A percentile compares a stretch with the other conserved stretches of the same genome.
Conservation (phyloP, 2,888 invertebrate species). For the Ischnura elegans region DNA sequence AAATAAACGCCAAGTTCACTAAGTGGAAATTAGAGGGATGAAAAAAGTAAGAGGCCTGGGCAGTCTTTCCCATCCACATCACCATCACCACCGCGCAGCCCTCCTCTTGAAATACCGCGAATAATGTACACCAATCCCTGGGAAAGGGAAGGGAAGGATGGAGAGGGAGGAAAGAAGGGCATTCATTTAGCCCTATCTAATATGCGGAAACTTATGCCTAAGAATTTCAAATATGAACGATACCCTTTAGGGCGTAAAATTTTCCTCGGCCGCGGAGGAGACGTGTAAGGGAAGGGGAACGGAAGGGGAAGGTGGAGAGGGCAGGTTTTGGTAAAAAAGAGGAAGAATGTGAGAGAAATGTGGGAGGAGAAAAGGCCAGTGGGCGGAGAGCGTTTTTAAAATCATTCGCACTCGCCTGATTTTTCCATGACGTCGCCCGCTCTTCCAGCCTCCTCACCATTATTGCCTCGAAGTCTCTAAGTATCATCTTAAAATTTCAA, state of each 20-base stretch:
- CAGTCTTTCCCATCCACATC: not conserved
- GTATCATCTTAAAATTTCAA: too few species aligned
- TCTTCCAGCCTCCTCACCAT: not conserved
- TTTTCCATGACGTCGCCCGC: constrained; percentile 21
- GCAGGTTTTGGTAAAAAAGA: not conserved
- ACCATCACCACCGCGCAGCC: not conserved
- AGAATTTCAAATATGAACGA: constrained; percentile 37
- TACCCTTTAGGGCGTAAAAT: constrained; percentile 52
- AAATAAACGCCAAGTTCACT: not conserved
- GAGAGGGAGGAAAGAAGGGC: too few species aligned
- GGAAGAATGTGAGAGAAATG: not conserved
- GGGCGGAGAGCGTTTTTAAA: constrained; percentile 7
- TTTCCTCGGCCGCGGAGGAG: constrained; percentile 5
- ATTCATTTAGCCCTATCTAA: constrained; percentile 50
- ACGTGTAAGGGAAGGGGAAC: not conserved
- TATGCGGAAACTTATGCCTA: constrained; percentile 39
- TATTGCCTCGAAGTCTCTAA: constrained; percentile 13
- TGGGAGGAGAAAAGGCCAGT: not conserved
- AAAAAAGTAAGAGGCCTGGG: not conserved
- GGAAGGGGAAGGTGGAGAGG: not conserved
- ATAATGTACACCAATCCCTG: constrained; percentile 27
- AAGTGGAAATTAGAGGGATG: constrained; percentile 49
- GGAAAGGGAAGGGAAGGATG: too few species aligned
- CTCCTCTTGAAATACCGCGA: constrained; percentile 21
- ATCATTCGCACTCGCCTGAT: not conserved